Percentiles rank a stretch among this genome's conserved stretches.
These are phyloP conservation scores for Perca schrenkii DNA, from an alignment of 2,113 vertebrate genomes.

Conservation along the genomic window DNA sequence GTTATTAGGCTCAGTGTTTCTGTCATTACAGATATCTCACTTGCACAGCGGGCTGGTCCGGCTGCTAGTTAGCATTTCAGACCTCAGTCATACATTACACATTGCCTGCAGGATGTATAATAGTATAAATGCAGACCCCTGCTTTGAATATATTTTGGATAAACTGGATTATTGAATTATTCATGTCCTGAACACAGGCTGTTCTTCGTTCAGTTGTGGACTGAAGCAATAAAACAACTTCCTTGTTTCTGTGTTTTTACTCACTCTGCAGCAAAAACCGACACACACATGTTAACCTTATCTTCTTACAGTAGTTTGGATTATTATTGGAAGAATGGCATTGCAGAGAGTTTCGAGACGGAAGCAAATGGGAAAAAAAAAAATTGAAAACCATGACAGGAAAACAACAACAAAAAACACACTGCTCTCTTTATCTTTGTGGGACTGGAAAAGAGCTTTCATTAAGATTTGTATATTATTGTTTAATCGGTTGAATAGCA, in stretches of 20 bases:
- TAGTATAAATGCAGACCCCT: background rate
- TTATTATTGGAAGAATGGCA: background rate
- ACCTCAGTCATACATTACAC: background rate
- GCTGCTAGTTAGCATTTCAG: constrained; percentile 35
- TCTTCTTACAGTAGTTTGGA: background rate
- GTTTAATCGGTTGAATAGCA: constrained; percentile 10
- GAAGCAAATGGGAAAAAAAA: background rate
- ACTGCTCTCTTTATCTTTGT: background rate
- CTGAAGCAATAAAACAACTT: constrained; percentile 66
- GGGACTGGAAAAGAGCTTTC: background rate
- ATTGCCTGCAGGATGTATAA: constrained; percentile 1
- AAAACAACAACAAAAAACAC: background rate
- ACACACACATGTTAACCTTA: background rate
- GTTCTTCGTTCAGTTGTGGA: constrained; percentile 27
- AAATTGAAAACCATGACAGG: background rate
- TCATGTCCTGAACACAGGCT: constrained; percentile 16
- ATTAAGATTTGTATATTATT: constrained; percentile 52
- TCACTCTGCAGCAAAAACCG: constrained; percentile 25
- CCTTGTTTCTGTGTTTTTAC: constrained; percentile 45
- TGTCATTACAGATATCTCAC: constrained; percentile 12
- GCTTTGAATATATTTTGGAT: constrained; percentile 3
- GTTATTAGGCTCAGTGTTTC: constrained; percentile 2
- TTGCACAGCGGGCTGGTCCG: constrained; percentile 64
- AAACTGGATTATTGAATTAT: constrained; percentile 33
- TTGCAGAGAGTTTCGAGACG: constrained; percentile 4